Base-by-base conservation (phyloP, 1,140 invertebrate genomes). In the Dreissena rostriformis region DNA sequence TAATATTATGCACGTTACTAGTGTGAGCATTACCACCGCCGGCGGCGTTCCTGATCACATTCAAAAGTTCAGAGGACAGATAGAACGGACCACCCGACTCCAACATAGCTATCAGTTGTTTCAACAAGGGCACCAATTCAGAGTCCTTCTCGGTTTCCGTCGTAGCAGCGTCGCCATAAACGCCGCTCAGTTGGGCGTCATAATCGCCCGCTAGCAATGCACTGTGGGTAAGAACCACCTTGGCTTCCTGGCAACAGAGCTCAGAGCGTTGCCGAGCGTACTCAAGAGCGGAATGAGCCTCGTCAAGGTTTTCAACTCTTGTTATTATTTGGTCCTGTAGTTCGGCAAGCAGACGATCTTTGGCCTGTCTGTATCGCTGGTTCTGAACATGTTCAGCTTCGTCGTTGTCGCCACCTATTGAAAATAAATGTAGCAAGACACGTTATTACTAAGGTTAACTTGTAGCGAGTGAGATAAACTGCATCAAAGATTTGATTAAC, bases 1-100 rank as follows among this genome's bases (percentile, higher is more conserved):
- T 86, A 26, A 86, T 84, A 77, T 91, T 92, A 70, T 86, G 89
- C 10, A 86, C 85, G 51, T 88, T 87, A 39, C 39, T 39, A 39
- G 39, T 39, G 49, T 84, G 82, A 75, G 84, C 84, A 71, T 81
- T 85, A 55, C 72, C 83, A 67, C 86, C 84, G 17, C 72, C 87
- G 8, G 76, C 83, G 57, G 87, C 90, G 39, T 80, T 68, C 26
- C 88, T 86, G 49, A 92, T 88, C 53, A 91, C 28, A 61, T 90
- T 91, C 39, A 92, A 78, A 14, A 92, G 82, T 65, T 92, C 91
- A 71, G 89, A 78, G 17, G 88, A 88, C 61, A 92, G 77, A 51
- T 85, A 88, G 86, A 93, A 93, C 15, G 91, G 91, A 39, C 90
- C 90, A 17, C 92, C 92, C 19, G 91, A 89, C 86, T 93, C 91